Conservation (phyloP, 2,888 invertebrate species). For the Ochropacha duplaris region DNA sequence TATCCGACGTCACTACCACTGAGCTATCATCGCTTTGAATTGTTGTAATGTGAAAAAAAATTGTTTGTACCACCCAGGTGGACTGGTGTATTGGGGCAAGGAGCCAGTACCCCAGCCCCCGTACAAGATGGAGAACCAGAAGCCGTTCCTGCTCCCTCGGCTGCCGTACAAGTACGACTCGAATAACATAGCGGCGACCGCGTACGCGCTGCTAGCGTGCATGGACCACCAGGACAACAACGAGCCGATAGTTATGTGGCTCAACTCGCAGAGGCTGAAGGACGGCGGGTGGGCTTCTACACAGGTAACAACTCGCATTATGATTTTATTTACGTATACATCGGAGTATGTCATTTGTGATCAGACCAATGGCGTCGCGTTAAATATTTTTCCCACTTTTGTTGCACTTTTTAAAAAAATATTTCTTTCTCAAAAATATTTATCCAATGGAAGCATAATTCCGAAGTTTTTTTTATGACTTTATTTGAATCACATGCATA, state of each 20-base stretch:
- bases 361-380: no score
- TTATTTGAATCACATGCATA: no score
- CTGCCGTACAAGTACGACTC: slow-evolving; percentile 94
- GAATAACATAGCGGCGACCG: slow-evolving; percentile 95
- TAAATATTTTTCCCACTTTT: no score
- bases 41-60: not conserved
- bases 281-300: slow-evolving; percentile 96
- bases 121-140: slow-evolving; percentile 94
- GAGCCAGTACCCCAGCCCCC: slow-evolving; percentile 91
- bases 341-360: no score
- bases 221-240: slow-evolving; percentile 93
- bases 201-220: slow-evolving; percentile 95
- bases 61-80: slow-evolving; percentile 76
- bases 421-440: no score
- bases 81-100: slow-evolving; percentile 93
- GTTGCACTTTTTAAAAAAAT: no score
- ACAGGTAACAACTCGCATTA: no score
- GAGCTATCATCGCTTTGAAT: no score
- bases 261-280: slow-evolving; percentile 92
- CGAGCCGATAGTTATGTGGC: slow-evolving; percentile 94
- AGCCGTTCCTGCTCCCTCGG: slow-evolving; percentile 94
- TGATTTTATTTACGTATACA: no score
- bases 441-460: no score
- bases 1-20: no score
- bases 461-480: no score